phyloP scores from a whole-genome alignment of 2,113 vertebrate genomes.

The Rhabdomys dilectus region DNA sequence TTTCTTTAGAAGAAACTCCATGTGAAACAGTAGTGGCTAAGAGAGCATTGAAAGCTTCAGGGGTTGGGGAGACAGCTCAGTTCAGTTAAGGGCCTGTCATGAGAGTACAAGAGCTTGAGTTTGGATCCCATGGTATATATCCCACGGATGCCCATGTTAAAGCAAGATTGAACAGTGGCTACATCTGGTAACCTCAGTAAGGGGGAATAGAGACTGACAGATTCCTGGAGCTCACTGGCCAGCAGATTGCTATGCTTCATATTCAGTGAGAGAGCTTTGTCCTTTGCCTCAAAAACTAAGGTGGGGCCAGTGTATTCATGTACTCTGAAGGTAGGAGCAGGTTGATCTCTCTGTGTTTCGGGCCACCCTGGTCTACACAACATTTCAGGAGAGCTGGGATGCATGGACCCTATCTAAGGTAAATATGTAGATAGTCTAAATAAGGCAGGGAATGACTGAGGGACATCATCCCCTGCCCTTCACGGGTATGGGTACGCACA shows the following conservation, averaged over 20 bases:
- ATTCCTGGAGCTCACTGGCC: not conserved
- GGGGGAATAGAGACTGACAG: not conserved
- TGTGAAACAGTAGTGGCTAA: not conserved
- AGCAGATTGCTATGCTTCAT: not conserved
- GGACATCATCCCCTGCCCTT: not conserved
- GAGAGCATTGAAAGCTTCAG: not conserved
- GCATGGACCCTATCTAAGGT: not conserved
- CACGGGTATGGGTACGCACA: not conserved
- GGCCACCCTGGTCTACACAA: not conserved
- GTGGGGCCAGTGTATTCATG: not conserved
- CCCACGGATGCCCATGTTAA: not conserved
- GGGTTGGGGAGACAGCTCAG: not conserved
- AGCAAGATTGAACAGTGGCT: not conserved
- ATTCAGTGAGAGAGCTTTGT: not conserved
- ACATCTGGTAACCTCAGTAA: not conserved
- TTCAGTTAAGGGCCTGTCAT: not conserved
- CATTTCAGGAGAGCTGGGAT: not conserved
- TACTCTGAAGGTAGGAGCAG: not conserved
- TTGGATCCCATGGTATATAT: not conserved
- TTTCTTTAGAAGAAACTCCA: conserved; percentile 36
- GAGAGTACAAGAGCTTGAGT: not conserved
- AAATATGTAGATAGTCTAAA: not conserved
- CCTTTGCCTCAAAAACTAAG: not conserved
- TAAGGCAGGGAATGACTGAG: not conserved
- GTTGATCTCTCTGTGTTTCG: not conserved